phyloP scores from a whole-genome alignment of 30 jellyfish, hydroid and myxozoan genomes.

The Pelagia noctiluca region DNA sequence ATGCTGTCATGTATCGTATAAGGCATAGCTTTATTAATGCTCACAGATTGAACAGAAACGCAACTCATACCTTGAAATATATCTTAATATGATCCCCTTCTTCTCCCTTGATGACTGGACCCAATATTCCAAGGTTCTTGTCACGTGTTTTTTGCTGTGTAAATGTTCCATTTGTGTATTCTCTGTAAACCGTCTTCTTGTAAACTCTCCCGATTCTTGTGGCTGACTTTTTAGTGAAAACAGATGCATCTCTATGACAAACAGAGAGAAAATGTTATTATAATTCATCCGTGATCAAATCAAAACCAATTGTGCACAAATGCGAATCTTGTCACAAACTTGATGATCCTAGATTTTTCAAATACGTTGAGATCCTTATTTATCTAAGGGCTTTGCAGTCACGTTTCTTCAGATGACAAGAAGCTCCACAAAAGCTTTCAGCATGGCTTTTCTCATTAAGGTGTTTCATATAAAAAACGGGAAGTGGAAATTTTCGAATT shows the following conservation, averaged over 20 bases:
- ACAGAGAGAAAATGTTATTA: neutral
- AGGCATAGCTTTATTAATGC: neutral
- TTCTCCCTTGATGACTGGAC: slow-evolving; percentile 63
- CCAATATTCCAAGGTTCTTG: slow-evolving; percentile 50
- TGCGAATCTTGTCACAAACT: neutral
- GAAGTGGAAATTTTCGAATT: too few species aligned
- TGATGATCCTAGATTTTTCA: neutral
- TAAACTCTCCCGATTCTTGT: slow-evolving; percentile 62
- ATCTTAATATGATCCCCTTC: slow-evolving; percentile 46
- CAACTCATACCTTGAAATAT: slow-evolving; percentile 30
- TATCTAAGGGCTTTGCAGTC: too few species aligned
- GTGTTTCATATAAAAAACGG: too few species aligned
- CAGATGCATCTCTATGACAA: slow-evolving; percentile 52
- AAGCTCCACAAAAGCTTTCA: neutral
- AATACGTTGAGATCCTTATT: neutral
- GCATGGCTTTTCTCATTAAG: too few species aligned
- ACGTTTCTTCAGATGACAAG: too few species aligned
- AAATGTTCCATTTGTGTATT: slow-evolving; percentile 52
- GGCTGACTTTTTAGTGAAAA: slow-evolving; percentile 42
- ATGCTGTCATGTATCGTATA: too few species aligned
- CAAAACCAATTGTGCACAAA: neutral
- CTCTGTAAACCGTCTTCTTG: slow-evolving; percentile 66
- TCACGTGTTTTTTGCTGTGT: slow-evolving; percentile 39
- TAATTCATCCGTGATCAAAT: neutral
- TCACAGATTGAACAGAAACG: neutral